Evolutionary conservation across 2,888 invertebrate species (phyloP).

Genomic region (Crioceris asparagi): DNA sequence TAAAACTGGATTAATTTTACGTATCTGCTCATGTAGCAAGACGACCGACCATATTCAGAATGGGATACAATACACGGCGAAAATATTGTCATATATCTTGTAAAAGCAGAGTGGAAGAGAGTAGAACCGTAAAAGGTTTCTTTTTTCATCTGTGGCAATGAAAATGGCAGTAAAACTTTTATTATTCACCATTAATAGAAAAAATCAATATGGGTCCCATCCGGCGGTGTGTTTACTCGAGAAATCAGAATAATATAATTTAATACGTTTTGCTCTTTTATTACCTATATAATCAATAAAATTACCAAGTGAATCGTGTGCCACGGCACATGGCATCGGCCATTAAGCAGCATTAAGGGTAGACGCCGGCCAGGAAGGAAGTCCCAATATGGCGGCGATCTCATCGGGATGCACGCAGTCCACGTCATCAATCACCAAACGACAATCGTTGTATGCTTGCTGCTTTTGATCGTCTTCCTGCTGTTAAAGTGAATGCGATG

Average conservation of each 20-base stretch:
- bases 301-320: conserved; percentile 26
- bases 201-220: conserved; percentile 19
- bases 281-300: conserved; percentile 24
- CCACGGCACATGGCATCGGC: conserved; percentile 22
- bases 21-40: no score
- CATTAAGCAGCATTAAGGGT: conserved; percentile 31
- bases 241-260: conserved; percentile 16
- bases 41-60: no score
- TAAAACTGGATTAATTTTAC: no score
- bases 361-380: conserved; percentile 38
- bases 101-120: no score
- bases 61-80: no score
- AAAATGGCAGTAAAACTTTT: conserved; percentile 18
- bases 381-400: conserved; percentile 38
- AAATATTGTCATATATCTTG: conserved; percentile 13
- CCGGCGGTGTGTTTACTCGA: conserved; percentile 18
- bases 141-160: conserved; percentile 16
- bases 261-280: conserved; percentile 16
- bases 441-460: no score
- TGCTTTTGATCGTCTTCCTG: no score
- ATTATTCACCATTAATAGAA: conserved; percentile 18
- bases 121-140: conserved; percentile 13
- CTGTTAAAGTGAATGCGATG: no score
- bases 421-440: no score
- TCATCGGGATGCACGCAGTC: conserved; percentile 31